These are phyloP conservation scores for Phalacrocorax brasilianus DNA, from an alignment of 2,113 vertebrate genomes.

Conservation along the genomic window DNA sequence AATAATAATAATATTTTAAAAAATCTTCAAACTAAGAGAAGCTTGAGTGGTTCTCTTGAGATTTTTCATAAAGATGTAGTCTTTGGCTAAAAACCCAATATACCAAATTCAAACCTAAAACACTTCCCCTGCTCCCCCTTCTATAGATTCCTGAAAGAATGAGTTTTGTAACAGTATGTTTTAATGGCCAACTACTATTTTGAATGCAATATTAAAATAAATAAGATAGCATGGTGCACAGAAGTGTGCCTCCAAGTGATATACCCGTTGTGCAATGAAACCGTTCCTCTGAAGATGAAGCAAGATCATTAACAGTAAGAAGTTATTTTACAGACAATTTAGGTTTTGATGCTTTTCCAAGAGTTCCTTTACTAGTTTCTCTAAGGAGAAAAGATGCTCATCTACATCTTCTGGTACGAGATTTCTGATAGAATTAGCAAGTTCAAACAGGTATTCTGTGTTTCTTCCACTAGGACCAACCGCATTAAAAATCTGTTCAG, in stretches of 20 bases:
- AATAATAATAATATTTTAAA: neutral
- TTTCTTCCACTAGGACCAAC: slow-evolving; percentile 91
- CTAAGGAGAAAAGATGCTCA: slow-evolving; percentile 91
- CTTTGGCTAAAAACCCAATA: neutral
- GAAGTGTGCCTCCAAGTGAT: neutral
- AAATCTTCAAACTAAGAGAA: neutral
- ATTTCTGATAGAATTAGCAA: slow-evolving; percentile 87
- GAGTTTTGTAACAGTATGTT: neutral
- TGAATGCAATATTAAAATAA: slow-evolving; percentile 22
- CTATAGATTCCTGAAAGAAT: neutral
- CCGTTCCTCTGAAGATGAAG: neutral
- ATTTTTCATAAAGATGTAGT: neutral
- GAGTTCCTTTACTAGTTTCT: slow-evolving; percentile 86
- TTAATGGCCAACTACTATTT: neutral
- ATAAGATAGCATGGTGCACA: neutral
- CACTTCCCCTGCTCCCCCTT: neutral
- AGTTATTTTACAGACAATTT: slow-evolving; percentile 25
- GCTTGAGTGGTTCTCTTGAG: neutral
- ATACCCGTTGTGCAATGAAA: neutral
- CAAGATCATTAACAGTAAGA: neutral
- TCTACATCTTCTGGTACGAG: slow-evolving; percentile 90
- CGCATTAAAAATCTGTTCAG: slow-evolving; percentile 87
- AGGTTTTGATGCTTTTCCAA: slow-evolving; percentile 68
- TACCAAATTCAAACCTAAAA: neutral
- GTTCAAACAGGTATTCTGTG: slow-evolving; percentile 93